phyloP scores from a whole-genome alignment of 92 coral and sea anemone genomes.

The Micromussa lordhowensis region DNA sequence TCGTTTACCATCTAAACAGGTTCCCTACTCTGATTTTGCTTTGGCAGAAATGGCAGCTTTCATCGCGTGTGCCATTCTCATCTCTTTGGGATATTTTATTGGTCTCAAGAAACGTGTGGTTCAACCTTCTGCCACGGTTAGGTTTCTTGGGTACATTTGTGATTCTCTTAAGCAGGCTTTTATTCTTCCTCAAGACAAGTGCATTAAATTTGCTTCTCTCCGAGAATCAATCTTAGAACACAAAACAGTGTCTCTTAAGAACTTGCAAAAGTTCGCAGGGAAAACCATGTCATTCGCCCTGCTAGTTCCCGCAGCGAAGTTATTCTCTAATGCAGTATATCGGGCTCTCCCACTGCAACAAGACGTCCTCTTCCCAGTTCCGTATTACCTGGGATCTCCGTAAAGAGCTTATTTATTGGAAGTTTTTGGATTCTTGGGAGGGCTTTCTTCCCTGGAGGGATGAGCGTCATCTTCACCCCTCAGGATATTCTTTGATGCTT shows the following conservation, averaged over 20 bases:
- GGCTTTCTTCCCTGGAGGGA: conserved; percentile 4
- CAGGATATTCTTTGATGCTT: conserved; percentile 14
- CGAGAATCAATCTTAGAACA: conserved; percentile 19
- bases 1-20: neutral
- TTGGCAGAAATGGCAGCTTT: conserved; percentile 45
- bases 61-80: conserved; percentile 21
- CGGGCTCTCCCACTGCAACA: neutral
- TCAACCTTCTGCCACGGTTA: neutral
- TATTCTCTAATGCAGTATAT: conserved; percentile 20
- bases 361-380: no score
- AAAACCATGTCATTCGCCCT: conserved; percentile 28
- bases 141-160: conserved; percentile 41
- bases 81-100: conserved; percentile 14
- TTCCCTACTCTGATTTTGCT: conserved; percentile 6
- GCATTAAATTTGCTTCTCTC: conserved; percentile 20
- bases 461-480: neutral
- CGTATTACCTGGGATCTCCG: no score
- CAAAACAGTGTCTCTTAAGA: neutral
- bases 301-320: conserved; percentile 44
- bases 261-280: conserved; percentile 1
- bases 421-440: conserved; percentile 29
- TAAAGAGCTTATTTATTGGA: conserved; percentile 9
- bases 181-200: conserved; percentile 25
- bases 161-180: conserved; percentile 40
- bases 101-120: conserved; percentile 27